Evolutionary conservation across 2,113 vertebrate genomes (phyloP), one percentile per base, ranked within the genome.

Genomic region (Urocitellus parryii): DNA sequence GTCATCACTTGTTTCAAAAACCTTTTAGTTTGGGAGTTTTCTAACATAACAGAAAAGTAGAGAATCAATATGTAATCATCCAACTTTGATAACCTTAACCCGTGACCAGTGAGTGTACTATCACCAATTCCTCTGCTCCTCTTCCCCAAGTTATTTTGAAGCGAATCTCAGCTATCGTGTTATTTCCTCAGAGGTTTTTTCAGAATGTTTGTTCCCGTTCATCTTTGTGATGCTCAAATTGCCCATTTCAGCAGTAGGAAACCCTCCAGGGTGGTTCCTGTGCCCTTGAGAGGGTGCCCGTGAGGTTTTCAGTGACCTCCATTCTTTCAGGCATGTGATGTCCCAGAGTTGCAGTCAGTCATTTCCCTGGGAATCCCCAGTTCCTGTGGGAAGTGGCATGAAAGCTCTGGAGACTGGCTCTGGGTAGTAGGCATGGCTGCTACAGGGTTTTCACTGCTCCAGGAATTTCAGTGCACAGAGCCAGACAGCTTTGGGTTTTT

Each of bases 201-300:
- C 39, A 63, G 67, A 88, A 25, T 14, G 24, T 34, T 13, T 65
- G 34, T 79, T 74, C 17, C 70, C 29, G 3, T 61, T 51, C 20
- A 24, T 34, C 53, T 74, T 56, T 13, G 2, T 68, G 17, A 5
- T n/a, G 56, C 39, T 73, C 39, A 53, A 48, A 10, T 3, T 6
- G 11, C 12, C 58, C 39, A 0, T 17, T 34, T 48, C 58, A 37
- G 34, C 48, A 1, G 58, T 6, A 0, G 42, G 13, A 70, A 24
- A 10, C 24, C 48, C 18, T 56, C 32, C 1, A 10, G 37, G 37
- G 58, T 22, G 27, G n/a, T 51, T 27, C 13, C 58, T 22, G 10
- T 48, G 39, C 39, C 39, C 0, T 1, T 0, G 4, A 3, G 10
- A 34, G 56, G 34, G 4, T 32, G 2, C 11, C 14, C 8, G 6